Evolutionary conservation across 2,113 vertebrate species (phyloP), one percentile per base, ranked within the genome.

Genomic region (Lathamus discolor): DNA sequence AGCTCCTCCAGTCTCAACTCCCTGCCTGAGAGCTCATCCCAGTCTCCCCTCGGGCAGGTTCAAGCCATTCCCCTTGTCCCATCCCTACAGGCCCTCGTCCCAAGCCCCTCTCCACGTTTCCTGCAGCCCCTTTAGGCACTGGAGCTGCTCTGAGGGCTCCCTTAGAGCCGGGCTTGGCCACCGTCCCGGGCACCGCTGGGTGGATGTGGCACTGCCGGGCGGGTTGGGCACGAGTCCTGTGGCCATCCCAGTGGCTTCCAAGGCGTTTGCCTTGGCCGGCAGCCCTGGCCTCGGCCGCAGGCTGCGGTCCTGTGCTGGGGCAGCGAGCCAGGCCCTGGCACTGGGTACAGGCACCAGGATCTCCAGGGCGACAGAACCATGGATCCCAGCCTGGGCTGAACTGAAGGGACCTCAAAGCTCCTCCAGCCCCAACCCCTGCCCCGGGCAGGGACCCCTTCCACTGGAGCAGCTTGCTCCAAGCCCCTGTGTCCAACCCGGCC

Each of bases 261-360:
- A 28, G 35, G 9, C 2, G 19, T 89, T 96, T 86, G n/a, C 52
- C 51, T 93, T 96, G 91, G 91, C 90, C 18, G 35, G 23, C 10
- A 17, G 64, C 73, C 85, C 12, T 2, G 6, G 25, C 66, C 66
- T 73, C 16, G 0, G 66, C 59, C 5, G 2, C 39, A 37, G 57
- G 69, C 63, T 24, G 51, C 1, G 48, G 59, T 66, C 27, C 27
- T 9, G 2, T 4, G 39, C 77, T 1, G 7, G 68, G 19, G 57
- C 87, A 66, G 37, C 2, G 3, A 35, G 76, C 76, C 82, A 61
- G 64, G 86, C 68, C 22, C 67, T 8, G 0, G 46, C 66, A 37
- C 8, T 0, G 5, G 82, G 28, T 1, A 29, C 22, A 1, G 13
- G 52, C 28, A 20, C 37, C 2, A 0, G 23, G n/a, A 31, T 35